phyloP scores from a whole-genome alignment of 2,113 vertebrate species.

The Notechis scutatus region DNA sequence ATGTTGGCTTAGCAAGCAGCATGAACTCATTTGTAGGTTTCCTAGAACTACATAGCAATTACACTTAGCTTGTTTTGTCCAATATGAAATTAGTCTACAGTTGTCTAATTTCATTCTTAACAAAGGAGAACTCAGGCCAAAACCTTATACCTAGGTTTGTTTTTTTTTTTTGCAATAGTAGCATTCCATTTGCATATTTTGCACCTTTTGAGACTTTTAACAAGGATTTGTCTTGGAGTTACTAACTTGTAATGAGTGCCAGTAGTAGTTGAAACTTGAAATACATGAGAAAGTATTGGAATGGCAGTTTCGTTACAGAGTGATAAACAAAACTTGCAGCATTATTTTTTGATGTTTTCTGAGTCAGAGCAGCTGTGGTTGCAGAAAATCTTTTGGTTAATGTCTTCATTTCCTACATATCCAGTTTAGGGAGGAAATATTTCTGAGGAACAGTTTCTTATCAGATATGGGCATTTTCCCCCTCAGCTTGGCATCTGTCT shows the following conservation, averaged over 20 bases:
- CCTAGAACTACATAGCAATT: neutral
- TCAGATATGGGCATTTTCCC: conserved; percentile 16
- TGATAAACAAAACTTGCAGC: neutral
- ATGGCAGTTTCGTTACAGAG: neutral
- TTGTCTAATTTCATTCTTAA: neutral
- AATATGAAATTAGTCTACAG: neutral
- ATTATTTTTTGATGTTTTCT: neutral
- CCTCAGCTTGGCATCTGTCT: neutral
- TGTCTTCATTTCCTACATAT: neutral
- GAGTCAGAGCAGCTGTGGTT: conserved; percentile 20
- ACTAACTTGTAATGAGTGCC: neutral
- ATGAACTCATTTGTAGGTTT: neutral
- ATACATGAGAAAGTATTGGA: neutral
- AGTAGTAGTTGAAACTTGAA: conserved; percentile 21
- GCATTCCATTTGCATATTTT: neutral
- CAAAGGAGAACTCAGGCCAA: neutral
- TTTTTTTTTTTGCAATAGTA: neutral
- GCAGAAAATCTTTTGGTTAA: neutral
- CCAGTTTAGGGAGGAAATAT: neutral
- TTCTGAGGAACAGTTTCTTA: conserved; percentile 8
- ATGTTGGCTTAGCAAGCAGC: neutral
- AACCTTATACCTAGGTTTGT: neutral
- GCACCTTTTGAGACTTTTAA: neutral
- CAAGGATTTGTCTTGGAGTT: neutral
- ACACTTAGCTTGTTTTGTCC: neutral